Conservation (phyloP, 2,113 vertebrate genomes). For the Mormoops blainvillei region DNA sequence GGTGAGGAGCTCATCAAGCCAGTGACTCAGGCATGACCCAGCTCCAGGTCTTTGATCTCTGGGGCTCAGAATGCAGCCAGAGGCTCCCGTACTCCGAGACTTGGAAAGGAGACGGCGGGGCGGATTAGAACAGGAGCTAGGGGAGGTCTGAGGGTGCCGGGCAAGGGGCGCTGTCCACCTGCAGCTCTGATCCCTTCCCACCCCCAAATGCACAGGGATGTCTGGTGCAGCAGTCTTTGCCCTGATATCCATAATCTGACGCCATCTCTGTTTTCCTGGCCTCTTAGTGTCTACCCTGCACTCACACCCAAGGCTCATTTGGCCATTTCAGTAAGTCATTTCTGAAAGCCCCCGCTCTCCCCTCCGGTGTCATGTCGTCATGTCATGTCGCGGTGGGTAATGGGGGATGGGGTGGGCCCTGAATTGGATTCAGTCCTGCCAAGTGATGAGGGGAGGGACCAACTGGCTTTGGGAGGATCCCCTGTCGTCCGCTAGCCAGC, state of each 20-base stretch:
- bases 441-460: not conserved
- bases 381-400: no score
- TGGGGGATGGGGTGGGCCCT: not conserved
- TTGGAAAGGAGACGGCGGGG: not conserved
- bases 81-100: not conserved
- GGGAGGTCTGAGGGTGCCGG: not conserved
- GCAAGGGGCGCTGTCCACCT: not conserved
- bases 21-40: constrained; percentile 35
- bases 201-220: no score
- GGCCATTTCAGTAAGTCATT: not conserved
- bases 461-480: not conserved
- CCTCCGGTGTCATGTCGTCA: not conserved
- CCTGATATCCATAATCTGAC: not conserved
- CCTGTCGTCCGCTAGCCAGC: not conserved
- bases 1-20: not conserved
- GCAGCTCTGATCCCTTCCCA: not conserved
- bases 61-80: not conserved
- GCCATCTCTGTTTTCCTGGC: not conserved
- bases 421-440: not conserved
- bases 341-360: not conserved
- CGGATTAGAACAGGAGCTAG: not conserved
- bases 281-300: not conserved
- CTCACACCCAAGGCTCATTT: not conserved
- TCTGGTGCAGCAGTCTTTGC: not conserved
- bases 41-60: constrained; percentile 37